These are phyloP conservation scores for Drosophila ohnishii DNA, from an alignment of 1,140 invertebrate genomes.

Conservation along the genomic window DNA sequence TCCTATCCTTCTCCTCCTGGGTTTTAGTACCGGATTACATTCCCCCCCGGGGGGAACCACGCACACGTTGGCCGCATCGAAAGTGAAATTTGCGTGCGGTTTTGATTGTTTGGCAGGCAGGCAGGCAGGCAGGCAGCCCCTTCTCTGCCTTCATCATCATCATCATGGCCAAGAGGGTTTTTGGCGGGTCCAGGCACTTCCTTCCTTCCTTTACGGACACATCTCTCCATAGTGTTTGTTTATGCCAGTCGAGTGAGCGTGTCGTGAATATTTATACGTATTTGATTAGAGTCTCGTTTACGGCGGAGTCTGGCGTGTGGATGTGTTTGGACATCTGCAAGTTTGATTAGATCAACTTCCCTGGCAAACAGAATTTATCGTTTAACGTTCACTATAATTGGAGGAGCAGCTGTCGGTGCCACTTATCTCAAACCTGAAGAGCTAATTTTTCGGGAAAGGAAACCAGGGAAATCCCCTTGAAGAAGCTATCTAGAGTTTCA, in stretches of 20 bases:
- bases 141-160: neutral
- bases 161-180: neutral
- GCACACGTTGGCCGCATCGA: conserved; percentile 16
- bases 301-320: neutral
- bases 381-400: conserved; percentile 44
- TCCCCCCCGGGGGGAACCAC: neutral
- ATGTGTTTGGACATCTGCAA: conserved; percentile 28
- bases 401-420: conserved; percentile 10
- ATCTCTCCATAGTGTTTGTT: conserved; percentile 33
- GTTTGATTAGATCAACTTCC: conserved; percentile 53
- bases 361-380: conserved; percentile 32
- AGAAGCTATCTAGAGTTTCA: neutral
- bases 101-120: conserved; percentile 27
- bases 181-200: conserved; percentile 18
- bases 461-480: no score
- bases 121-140: neutral
- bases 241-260: conserved; percentile 44
- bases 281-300: conserved; percentile 59
- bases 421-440: neutral
- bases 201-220: conserved; percentile 9
- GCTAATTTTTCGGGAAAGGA: neutral
- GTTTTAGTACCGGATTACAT: neutral
- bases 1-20: neutral
- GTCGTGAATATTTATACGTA: conserved; percentile 69
- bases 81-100: conserved; percentile 47